Percentiles rank a stretch among this genome's conserved stretches.
Conservation (phyloP, 2,888 invertebrate genomes). For the Rosalia funebris region DNA sequence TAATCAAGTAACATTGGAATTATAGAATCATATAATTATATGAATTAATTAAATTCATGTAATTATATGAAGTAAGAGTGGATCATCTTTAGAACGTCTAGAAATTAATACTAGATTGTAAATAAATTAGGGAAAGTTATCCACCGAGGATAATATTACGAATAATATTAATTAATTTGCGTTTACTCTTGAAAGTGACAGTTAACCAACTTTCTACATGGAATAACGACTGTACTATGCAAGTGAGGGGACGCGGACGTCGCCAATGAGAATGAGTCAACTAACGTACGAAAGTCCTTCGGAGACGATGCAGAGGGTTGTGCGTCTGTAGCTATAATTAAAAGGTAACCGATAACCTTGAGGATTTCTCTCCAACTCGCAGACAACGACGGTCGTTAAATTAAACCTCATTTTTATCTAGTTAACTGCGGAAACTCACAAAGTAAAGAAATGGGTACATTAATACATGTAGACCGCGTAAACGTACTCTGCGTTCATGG, state of each 20-base stretch:
- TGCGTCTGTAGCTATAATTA: conserved; percentile 21
- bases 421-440: conserved; percentile 9
- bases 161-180: no score
- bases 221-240: conserved; percentile 18
- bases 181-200: no score
- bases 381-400: conserved; percentile 12
- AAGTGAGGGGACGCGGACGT: conserved; percentile 18
- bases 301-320: conserved; percentile 23
- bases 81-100: no score
- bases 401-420: conserved; percentile 20
- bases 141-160: no score
- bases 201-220: neutral
- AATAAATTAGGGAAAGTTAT: no score
- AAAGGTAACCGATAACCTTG: conserved; percentile 19
- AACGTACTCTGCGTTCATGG: no score
- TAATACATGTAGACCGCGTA: no score
- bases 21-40: no score
- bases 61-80: no score
- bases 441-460: conserved; percentile 3
- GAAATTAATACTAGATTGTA: no score
- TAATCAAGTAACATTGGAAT: no score
- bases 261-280: conserved; percentile 30
- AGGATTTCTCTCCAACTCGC: conserved; percentile 15
- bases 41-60: no score
- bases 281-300: conserved; percentile 25